Evolutionary conservation across 2,888 invertebrate genomes (phyloP).

Genomic region (Lycophotia porphyrea): DNA sequence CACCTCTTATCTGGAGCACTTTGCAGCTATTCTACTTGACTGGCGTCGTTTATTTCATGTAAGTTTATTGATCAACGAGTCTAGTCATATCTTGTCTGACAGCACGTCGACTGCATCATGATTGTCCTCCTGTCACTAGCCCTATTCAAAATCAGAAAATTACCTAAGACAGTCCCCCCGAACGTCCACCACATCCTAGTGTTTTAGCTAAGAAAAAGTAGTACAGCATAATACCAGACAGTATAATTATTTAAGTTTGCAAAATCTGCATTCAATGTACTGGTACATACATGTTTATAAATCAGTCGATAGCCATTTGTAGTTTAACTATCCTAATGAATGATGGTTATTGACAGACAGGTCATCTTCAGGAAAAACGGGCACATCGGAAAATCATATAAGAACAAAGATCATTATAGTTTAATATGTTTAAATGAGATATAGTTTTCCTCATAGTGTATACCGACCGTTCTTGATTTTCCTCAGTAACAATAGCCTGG

Average conservation of each 20-base stretch:
- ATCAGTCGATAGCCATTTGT: too few species aligned
- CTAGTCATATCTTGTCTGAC: neutral
- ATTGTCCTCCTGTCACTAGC: neutral
- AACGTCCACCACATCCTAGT: neutral
- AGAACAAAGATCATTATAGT: too few species aligned
- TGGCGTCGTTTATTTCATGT: conserved; percentile 54
- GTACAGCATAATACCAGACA: too few species aligned
- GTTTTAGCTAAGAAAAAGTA: neutral
- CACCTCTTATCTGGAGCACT: conserved; percentile 45
- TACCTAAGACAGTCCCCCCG: too few species aligned
- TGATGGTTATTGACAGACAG: too few species aligned
- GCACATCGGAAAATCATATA: neutral
- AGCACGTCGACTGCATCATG: neutral
- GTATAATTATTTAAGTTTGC: too few species aligned
- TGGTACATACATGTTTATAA: too few species aligned
- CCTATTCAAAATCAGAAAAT: too few species aligned
- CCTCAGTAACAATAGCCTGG: conserved; percentile 69
- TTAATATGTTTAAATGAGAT: too few species aligned
- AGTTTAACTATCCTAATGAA: too few species aligned
- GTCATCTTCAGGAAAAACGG: too few species aligned
- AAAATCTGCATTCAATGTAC: too few species aligned
- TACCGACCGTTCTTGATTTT: neutral
- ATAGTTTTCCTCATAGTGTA: neutral
- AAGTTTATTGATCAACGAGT: conserved; percentile 9
- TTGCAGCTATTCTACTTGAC: conserved; percentile 57